A percentile compares a stretch with the other conserved stretches of the same genome.
Evolutionary conservation across 2,888 invertebrate species (phyloP).

Genomic region (Xanthorhoe designata): DNA sequence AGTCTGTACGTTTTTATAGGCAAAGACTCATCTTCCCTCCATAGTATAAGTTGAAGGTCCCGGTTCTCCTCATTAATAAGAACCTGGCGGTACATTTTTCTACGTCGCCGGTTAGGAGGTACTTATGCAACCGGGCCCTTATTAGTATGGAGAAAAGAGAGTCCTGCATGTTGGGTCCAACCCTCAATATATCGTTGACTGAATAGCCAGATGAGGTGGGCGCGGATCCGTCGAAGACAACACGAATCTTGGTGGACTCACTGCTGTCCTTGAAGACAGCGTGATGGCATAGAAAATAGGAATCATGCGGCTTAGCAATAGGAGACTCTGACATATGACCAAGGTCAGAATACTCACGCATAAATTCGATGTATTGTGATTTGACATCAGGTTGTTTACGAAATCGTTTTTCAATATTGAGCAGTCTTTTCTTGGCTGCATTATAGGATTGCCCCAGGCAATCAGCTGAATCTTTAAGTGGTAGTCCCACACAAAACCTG

Average conservation of each 20-base stretch:
- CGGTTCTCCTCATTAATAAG: neutral
- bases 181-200: neutral
- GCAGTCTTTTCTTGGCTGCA: no score
- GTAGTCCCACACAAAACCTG: no score
- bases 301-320: neutral
- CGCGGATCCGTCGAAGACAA: neutral
- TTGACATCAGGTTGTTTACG: no score
- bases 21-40: neutral
- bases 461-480: no score
- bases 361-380: no score
- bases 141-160: neutral
- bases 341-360: no score
- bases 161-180: neutral
- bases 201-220: neutral
- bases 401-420: no score
- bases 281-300: conserved; percentile 3
- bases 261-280: neutral
- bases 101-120: neutral
- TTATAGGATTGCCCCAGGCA: no score
- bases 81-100: neutral
- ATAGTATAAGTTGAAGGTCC: neutral
- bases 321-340: no score
- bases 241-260: neutral
- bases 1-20: neutral
- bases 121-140: neutral